Base-by-base conservation (phyloP, 2,113 vertebrate species). In the Mastomys coucha region DNA sequence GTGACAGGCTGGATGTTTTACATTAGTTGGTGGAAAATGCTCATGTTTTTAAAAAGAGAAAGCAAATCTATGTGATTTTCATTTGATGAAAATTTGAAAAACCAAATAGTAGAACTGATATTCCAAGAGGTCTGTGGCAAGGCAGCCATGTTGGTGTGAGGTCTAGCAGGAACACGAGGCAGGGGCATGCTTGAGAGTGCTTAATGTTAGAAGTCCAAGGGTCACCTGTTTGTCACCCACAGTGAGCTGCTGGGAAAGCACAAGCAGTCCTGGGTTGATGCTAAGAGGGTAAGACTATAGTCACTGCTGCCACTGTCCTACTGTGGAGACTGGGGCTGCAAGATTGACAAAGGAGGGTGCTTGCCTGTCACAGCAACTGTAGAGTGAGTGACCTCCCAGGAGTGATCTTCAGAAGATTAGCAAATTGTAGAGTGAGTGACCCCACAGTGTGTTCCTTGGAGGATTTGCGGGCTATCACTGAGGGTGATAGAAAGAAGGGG, bases 181-280 rank as follows among this genome's bases (percentile, higher is more conserved):
- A 5, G 16, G 13, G 53, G 4, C 1, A 0, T 7, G 80, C 7
- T 31, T 6, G 26, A 11, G 19, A 49, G 8, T 2, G 26, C 28
- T 39, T 76, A 11, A 22, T 7, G 7, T 51, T 33, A 36, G 78
- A 84, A 42, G 42, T 28, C 45, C 49, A 10, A 24, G 24, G 22
- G 36, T 51, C 45, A n/a, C 65, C 70, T 78, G 14, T 49, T 45
- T 80, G 53, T 63, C 9, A 4, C 45, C 42, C 42, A 26, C 9
- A 49, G 42, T 42, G 28, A 84, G 39, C n/a, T 19, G 2, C 11
- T 51, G 5, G 76, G 45, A 89, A 84, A 75, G 13, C 36, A 82
- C 56, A 73, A 31, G 1, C 8, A 72, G 9, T 53, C 42, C n/a
- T 72, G 67, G 16, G 12, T 8, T 69, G 67, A 78, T 42, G 69